A percentile compares a stretch with the other conserved stretches of the same genome.
These are phyloP conservation scores for Perdita meconis DNA, from an alignment of 2,888 invertebrate species.

Conservation along the genomic window DNA sequence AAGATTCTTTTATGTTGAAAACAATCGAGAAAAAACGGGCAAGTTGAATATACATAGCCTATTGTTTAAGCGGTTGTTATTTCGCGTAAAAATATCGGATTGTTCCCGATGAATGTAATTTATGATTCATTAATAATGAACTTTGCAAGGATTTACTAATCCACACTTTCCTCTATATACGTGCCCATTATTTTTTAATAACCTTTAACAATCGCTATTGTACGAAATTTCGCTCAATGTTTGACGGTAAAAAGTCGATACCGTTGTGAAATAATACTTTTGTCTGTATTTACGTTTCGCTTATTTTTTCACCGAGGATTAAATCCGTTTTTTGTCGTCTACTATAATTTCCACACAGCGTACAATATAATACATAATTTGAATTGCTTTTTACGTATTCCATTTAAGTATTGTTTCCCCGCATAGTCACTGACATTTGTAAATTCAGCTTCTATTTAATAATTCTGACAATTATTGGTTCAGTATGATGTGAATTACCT, in stretches of 20 bases:
- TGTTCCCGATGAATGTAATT: background rate
- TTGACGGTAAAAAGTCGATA: background rate
- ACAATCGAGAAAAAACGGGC: background rate
- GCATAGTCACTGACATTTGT: too few relatives aligned
- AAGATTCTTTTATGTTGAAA: slow-evolving; percentile 19
- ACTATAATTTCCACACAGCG: too few relatives aligned
- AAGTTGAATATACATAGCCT: slow-evolving; percentile 13
- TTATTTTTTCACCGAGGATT: too few relatives aligned
- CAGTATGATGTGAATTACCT: too few relatives aligned
- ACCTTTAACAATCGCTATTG: background rate
- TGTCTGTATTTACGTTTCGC: too few relatives aligned
- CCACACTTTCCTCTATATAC: too few relatives aligned
- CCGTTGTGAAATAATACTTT: background rate
- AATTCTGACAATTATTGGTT: too few relatives aligned
- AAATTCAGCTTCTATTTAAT: too few relatives aligned
- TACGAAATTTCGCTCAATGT: background rate
- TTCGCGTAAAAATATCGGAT: slow-evolving; percentile 11
- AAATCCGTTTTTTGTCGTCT: too few relatives aligned
- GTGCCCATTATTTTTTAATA: background rate
- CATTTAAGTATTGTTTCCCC: too few relatives aligned
- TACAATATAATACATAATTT: too few relatives aligned
- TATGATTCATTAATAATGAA: background rate
- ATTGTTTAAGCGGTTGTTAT: slow-evolving; percentile 4
- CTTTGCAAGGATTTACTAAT: background rate
- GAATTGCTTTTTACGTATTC: too few relatives aligned